Conservation (phyloP, 2,888 invertebrate genomes). For the Alviniconcha strummeri region DNA sequence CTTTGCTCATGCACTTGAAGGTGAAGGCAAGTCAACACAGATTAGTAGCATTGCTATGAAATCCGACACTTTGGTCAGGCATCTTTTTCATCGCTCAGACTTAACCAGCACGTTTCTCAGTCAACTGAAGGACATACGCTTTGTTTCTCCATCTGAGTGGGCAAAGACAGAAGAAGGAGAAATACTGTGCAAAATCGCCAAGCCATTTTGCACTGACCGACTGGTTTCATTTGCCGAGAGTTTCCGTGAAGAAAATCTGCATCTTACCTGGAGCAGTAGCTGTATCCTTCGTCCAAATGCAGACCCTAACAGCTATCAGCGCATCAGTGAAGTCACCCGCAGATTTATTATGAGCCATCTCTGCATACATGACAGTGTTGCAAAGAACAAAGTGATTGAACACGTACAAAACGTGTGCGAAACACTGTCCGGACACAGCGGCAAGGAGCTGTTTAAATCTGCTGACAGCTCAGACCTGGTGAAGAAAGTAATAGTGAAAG, state of each 20-base stretch:
- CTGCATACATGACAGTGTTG: background rate
- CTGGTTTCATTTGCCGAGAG: background rate
- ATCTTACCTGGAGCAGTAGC: conserved; percentile 15
- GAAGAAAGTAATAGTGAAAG: background rate
- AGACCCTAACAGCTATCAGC: background rate
- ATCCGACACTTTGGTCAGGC: background rate
- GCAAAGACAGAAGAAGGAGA: background rate
- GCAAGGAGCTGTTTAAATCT: background rate
- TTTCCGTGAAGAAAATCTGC: background rate
- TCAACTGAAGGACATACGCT: background rate
- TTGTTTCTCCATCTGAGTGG: background rate
- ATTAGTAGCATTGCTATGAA: background rate
- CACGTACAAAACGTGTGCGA: conserved; percentile 25
- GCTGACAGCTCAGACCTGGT: background rate
- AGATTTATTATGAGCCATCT: background rate
- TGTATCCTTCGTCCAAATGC: background rate
- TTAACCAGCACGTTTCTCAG: background rate
- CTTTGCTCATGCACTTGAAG: background rate
- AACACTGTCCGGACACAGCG: background rate
- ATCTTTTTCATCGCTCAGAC: background rate
- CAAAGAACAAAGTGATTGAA: conserved; percentile 6
- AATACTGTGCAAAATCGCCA: background rate
- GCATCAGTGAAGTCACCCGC: no score
- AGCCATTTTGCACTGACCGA: background rate
- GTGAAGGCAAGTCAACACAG: background rate